Evolutionary conservation across 2,888 invertebrate species (phyloP), one percentile per base, ranked within the genome.

Genomic region (Lottia gigantea): DNA sequence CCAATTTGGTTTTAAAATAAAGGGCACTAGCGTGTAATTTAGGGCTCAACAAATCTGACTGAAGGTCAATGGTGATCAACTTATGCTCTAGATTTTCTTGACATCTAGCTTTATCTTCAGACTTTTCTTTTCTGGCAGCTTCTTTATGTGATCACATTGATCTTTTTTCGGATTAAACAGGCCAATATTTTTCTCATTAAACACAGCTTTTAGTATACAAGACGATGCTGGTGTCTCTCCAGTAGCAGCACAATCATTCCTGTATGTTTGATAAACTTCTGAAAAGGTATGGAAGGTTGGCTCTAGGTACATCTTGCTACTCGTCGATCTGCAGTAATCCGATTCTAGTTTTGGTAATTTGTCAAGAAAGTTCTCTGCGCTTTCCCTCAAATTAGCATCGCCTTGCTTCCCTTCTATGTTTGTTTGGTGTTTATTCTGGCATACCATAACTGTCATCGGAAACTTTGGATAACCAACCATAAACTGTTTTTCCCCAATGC

Each of bases 401-500:
- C 47, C 31, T 31, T 31, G 31, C 31, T 31, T 31, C 31, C 31
- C 31, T 31, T 31, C 31, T 31, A 31, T 6, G 31, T 31, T 31
- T 31, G 31, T 31, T 31, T 31, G 31, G 31, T 31, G 31, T 31
- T 31, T 31, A 4, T 31, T 31, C 31, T 31, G 31, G 31, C 31
- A 31, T 31, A 31, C 31, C 31, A 31, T 31, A 31, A 31, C 31
- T 31, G 31, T 31, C 31, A 16, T 47, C 16, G 47, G 47, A n/a
- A 47, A n/a, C n/a, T 47, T n/a, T 19, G n/a, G 63, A 64, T 46
- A 46, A 66, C 16, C 63, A 64, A 49, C 45, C 46, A 73, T 73
- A 31, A 76, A 70, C 47, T 67, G 70, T 62, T 71, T 67, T 64
- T 76, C 71, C 16, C 73, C 72, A 61, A 76, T 74, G 26, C 74